Evolutionary conservation across 2,113 vertebrate genomes (phyloP).

Genomic region (Origma solitaria): DNA sequence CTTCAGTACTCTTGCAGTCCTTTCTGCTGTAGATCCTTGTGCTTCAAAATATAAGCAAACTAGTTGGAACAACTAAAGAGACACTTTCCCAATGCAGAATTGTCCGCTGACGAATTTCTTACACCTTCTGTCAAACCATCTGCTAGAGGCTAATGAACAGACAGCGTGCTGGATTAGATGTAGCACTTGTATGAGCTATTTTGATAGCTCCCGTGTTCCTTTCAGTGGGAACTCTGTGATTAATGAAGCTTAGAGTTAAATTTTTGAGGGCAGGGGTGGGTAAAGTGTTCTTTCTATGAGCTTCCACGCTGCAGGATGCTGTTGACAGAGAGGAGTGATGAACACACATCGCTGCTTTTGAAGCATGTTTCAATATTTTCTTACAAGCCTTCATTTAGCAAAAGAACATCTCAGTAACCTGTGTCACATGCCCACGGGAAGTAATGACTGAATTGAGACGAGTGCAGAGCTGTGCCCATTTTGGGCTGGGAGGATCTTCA

Average conservation of each 20-base stretch:
- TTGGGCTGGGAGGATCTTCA: neutral
- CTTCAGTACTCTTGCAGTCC: neutral
- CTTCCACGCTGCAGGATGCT: neutral
- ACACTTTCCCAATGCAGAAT: neutral
- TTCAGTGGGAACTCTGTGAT: neutral
- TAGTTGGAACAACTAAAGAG: neutral
- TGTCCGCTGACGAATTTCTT: constrained; percentile 28
- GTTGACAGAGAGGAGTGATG: neutral
- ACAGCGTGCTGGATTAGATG: neutral
- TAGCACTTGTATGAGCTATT: neutral
- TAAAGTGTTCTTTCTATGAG: neutral
- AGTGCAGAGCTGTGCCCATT: neutral
- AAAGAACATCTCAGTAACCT: neutral
- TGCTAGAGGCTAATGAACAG: constrained; percentile 41
- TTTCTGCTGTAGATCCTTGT: neutral
- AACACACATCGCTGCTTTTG: neutral
- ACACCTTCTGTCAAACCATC: constrained; percentile 63
- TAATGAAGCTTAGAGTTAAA: constrained; percentile 1
- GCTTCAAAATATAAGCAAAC: neutral
- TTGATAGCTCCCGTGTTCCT: constrained; percentile 3
- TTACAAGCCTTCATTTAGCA: neutral
- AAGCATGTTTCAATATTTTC: neutral
- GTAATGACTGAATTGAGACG: neutral
- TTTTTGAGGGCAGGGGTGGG: neutral
- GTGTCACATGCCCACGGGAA: neutral